Percentiles rank a stretch among this genome's conserved stretches.
These are phyloP conservation scores for Tragopan temminckii DNA, from an alignment of 2,797 vertebrate genomes.

Conservation along the genomic window DNA sequence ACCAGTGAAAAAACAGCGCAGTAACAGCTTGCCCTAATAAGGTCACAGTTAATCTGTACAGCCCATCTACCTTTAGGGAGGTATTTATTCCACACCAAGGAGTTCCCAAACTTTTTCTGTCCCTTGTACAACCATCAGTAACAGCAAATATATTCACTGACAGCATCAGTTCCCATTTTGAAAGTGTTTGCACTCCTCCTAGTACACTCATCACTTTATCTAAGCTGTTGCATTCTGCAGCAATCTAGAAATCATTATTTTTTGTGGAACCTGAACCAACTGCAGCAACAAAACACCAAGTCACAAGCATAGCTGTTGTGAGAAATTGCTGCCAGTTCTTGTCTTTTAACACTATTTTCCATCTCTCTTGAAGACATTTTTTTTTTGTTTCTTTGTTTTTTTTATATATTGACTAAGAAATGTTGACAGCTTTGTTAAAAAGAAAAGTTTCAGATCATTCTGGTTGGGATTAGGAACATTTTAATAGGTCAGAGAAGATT, in stretches of 20 bases:
- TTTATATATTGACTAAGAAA: not conserved
- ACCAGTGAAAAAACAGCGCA: slow-evolving; percentile 4
- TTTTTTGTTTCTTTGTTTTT: not conserved
- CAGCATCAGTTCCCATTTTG: not conserved
- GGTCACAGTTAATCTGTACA: not conserved
- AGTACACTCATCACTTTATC: not conserved
- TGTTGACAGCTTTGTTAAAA: not conserved
- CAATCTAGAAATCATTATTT: not conserved
- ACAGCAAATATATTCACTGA: not conserved
- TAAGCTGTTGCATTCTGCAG: not conserved
- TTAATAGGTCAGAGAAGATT: not conserved
- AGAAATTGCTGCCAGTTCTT: not conserved
- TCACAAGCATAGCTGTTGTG: rapidly evolving
- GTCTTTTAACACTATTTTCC: not conserved
- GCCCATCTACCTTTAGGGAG: not conserved
- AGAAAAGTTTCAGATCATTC: not conserved
- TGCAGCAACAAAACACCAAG: not conserved
- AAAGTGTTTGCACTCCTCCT: not conserved
- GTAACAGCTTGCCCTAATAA: not conserved
- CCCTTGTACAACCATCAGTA: rapidly evolving
- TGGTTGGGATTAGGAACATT: not conserved
- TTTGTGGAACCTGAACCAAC: not conserved
- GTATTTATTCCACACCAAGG: slow-evolving; percentile 24
- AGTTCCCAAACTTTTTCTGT: slow-evolving; percentile 17
- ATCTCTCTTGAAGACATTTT: not conserved